These are phyloP conservation scores for Apeira syringaria DNA, from an alignment of 2,888 invertebrate species.

Conservation along the genomic window DNA sequence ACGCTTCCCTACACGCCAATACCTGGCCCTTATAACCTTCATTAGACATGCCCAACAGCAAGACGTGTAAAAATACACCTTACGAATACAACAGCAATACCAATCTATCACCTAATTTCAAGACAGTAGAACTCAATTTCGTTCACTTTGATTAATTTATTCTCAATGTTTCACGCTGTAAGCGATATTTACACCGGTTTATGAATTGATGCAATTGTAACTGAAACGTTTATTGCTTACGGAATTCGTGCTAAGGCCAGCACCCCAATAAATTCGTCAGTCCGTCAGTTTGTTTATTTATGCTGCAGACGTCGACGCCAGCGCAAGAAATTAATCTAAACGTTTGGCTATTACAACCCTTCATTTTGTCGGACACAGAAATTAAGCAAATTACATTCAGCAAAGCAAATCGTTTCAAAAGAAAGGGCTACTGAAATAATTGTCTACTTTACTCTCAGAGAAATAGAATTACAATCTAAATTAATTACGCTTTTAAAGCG, in stretches of 20 bases:
- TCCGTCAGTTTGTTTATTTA: slow-evolving; percentile 30
- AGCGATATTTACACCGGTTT: slow-evolving; percentile 27
- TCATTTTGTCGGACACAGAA: slow-evolving; percentile 72
- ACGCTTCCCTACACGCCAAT: slow-evolving; percentile 36
- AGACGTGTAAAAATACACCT: slow-evolving; percentile 46
- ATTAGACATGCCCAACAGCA: slow-evolving; percentile 58
- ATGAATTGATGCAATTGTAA: slow-evolving; percentile 38
- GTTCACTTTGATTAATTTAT: slow-evolving; percentile 19
- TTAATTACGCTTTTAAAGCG: slow-evolving; percentile 84
- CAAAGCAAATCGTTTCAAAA: slow-evolving; percentile 78
- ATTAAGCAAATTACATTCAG: slow-evolving; percentile 78
- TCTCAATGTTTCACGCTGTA: slow-evolving; percentile 21
- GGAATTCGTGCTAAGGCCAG: slow-evolving; percentile 38
- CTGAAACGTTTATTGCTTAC: slow-evolving; percentile 40
- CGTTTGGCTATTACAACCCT: slow-evolving; percentile 49
- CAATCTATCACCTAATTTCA: slow-evolving; percentile 31
- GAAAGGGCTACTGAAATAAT: slow-evolving; percentile 83
- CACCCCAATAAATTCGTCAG: slow-evolving; percentile 36
- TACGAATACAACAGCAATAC: slow-evolving; percentile 44
- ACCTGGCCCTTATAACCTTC: slow-evolving; percentile 41
- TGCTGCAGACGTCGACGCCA: slow-evolving; percentile 29
- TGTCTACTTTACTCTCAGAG: slow-evolving; percentile 81
- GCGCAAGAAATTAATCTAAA: slow-evolving; percentile 39
- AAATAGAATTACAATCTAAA: slow-evolving; percentile 84
- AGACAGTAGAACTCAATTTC: slow-evolving; percentile 3